Percentiles rank a stretch among this genome's conserved stretches.
These are phyloP conservation scores for Thecocarcelia acutangulata DNA, from an alignment of 2,888 invertebrate species.

Conservation along the genomic window DNA sequence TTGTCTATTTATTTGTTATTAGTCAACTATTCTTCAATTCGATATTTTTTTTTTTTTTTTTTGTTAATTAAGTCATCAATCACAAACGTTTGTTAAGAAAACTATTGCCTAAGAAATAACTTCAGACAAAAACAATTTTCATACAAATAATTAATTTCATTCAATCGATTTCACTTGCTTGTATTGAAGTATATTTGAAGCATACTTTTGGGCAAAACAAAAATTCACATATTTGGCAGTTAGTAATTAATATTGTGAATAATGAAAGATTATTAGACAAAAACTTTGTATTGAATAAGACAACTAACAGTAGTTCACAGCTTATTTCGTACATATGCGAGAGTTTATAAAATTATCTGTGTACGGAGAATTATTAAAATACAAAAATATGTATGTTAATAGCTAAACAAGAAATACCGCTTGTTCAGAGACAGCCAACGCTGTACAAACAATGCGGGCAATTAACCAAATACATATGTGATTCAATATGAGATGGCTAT, in stretches of 20 bases:
- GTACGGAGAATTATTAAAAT: no score
- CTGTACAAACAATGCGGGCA: no score
- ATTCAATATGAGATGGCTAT: no score
- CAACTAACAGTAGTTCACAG: no score
- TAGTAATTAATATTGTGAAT: background rate
- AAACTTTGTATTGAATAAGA: no score
- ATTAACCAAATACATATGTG: no score
- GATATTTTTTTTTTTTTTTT: background rate
- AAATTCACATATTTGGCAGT: background rate
- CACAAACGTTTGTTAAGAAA: background rate
- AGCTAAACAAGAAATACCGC: no score
- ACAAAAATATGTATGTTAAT: no score
- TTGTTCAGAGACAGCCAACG: no score
- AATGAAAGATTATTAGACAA: background rate
- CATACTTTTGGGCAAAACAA: conserved; percentile 22
- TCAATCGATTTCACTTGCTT: background rate
- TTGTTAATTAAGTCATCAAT: conserved; percentile 15
- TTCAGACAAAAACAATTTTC: conserved; percentile 9
- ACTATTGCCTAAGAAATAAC: no score
- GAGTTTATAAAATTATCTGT: no score
- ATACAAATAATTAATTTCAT: background rate
- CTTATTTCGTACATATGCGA: no score
- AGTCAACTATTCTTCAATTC: background rate
- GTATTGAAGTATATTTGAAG: conserved; percentile 3
- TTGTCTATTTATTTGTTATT: background rate